Conservation (phyloP, 2,888 invertebrate genomes). For the Clunio marinus region DNA sequence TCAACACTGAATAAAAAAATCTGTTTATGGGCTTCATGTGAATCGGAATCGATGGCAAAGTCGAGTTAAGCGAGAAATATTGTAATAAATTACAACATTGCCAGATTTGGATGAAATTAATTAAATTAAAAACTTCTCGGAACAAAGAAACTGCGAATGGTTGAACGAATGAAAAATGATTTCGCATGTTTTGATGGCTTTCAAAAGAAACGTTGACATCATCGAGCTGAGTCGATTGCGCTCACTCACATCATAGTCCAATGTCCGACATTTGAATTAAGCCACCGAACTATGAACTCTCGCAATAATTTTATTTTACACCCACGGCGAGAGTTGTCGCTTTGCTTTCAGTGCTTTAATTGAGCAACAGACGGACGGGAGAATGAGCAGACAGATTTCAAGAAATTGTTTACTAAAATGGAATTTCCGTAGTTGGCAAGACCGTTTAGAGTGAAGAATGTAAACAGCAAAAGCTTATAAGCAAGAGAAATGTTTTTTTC, state of each 20-base stretch:
- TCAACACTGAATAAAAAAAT: conserved; percentile 10
- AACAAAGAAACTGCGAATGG: neutral
- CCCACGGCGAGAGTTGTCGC: too few species aligned
- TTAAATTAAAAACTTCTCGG: conserved; percentile 20
- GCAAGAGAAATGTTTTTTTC: too few species aligned
- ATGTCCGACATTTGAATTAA: conserved; percentile 12
- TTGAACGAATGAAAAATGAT: neutral
- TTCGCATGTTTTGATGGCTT: neutral
- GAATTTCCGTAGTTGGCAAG: too few species aligned
- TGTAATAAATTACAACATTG: neutral
- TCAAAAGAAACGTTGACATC: neutral
- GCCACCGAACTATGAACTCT: conserved; percentile 11
- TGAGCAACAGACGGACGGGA: too few species aligned
- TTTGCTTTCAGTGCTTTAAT: too few species aligned
- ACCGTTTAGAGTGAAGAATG: too few species aligned
- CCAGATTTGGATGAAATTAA: conserved; percentile 26
- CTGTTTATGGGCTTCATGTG: neutral
- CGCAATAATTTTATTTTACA: neutral
- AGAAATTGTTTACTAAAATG: too few species aligned
- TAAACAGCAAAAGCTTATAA: too few species aligned
- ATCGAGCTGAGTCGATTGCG: too few species aligned
- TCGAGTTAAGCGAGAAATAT: neutral
- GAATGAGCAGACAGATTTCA: too few species aligned
- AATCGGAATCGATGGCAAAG: neutral
- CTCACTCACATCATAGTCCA: too few species aligned